Conservation (phyloP, 2,797 vertebrate species). For the Iguana delicatissima region DNA sequence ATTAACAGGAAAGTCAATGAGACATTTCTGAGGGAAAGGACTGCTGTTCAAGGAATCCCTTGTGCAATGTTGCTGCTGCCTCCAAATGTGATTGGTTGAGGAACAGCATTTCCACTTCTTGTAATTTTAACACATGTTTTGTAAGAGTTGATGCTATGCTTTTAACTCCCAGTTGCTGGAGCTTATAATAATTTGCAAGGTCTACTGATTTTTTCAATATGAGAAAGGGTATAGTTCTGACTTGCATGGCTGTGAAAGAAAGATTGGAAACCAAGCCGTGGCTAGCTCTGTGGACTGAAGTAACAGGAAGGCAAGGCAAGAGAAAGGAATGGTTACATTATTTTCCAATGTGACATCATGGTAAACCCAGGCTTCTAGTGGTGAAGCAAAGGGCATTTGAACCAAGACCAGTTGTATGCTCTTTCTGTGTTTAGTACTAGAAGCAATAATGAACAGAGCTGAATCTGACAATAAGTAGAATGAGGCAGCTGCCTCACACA, state of each 20-base stretch:
- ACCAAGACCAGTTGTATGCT: not conserved
- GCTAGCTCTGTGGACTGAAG: not conserved
- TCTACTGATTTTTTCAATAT: constrained; percentile 10
- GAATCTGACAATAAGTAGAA: not conserved
- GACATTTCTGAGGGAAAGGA: constrained; percentile 5
- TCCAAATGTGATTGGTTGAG: constrained; percentile 9
- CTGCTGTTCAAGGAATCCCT: constrained; percentile 5
- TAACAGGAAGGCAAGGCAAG: not conserved
- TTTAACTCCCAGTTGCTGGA: constrained; percentile 30
- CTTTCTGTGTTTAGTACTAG: not conserved
- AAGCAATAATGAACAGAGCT: not conserved
- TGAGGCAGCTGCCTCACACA: not conserved
- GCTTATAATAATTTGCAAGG: constrained; percentile 23
- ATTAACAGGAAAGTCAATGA: constrained; percentile 40
- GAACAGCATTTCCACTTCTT: constrained; percentile 1
- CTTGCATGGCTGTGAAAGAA: not conserved
- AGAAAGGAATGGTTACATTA: not conserved
- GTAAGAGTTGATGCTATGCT: not conserved
- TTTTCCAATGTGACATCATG: not conserved
- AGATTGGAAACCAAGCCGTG: not conserved
- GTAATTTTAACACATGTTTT: constrained; percentile 17
- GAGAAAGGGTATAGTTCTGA: constrained; percentile 3
- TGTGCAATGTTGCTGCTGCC: not conserved
- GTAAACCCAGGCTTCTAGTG: not conserved
- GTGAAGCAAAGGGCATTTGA: not conserved